A percentile compares a stretch with the other conserved stretches of the same genome.
Conservation (phyloP, 2,797 vertebrate genomes). For the Poeciliopsis presidionis region DNA sequence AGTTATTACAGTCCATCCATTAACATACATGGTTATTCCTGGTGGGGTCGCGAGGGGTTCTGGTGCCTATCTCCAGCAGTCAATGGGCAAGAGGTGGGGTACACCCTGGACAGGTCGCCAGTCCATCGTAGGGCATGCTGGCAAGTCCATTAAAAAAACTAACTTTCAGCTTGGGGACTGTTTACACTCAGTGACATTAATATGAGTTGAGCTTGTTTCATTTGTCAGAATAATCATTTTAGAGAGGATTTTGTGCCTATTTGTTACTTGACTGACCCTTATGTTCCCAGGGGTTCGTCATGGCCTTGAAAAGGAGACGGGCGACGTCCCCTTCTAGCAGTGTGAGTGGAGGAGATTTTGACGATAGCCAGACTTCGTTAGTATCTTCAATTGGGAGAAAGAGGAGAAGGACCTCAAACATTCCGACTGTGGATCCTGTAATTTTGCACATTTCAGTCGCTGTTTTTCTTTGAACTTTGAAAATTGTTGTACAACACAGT, state of each 20-base stretch:
- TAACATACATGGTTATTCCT: no score
- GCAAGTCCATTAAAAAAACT: background rate
- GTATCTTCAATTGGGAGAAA: slow-evolving; percentile 91
- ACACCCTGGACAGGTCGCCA: no score
- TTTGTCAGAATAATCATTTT: background rate
- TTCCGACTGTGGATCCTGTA: slow-evolving; percentile 98
- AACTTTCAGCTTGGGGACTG: no score
- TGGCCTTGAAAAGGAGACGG: slow-evolving; percentile 98
- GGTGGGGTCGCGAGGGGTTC: no score
- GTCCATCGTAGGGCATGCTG: background rate
- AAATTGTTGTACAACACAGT: slow-evolving; percentile 17
- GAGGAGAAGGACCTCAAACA: slow-evolving; percentile 92
- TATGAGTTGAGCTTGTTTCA: background rate
- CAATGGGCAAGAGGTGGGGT: no score
- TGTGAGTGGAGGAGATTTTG: slow-evolving; percentile 96
- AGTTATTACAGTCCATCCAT: background rate
- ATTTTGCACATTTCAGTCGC: slow-evolving; percentile 71
- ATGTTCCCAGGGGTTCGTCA: slow-evolving; percentile 74
- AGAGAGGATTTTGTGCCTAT: background rate
- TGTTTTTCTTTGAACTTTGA: slow-evolving; percentile 23
- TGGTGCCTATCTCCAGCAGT: no score
- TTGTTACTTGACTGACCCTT: slow-evolving; percentile 19
- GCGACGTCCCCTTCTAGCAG: slow-evolving; percentile 97
- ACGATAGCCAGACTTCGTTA: slow-evolving; percentile 92
- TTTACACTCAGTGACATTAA: background rate